Evolutionary conservation across 2,888 invertebrate genomes (phyloP), one percentile per base, ranked within the genome.

Genomic region (Lithosia quadra): DNA sequence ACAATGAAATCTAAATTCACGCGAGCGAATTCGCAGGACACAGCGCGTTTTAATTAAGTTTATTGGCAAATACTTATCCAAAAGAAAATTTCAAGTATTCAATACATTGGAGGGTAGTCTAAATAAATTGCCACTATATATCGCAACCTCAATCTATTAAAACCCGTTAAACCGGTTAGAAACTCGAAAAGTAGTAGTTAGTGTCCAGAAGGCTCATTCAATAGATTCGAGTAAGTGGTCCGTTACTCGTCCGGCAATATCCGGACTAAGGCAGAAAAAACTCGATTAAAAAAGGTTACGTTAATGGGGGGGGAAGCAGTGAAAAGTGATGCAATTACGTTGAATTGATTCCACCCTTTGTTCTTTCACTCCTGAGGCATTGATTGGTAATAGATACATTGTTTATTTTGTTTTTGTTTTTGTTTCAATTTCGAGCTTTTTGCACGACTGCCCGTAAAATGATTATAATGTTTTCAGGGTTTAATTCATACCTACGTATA

Each of bases 241-340:
- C 91, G 91, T 92, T 90, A 90, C 88, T 91, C 86, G 87, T 86
- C 86, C 85, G 85, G 85, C 89, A 91, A 92, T 93, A 93, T 92
- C 92, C 91, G 91, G 90, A 82, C 78, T 85, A 81, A 86, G 84
- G 85, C 88, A 88, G 89, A 87, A 91, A 92, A 82, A 91, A 91
- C 90, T 81, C 84, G 90, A 91, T 92, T 92, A 92, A 92, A 91
- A 87, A 90, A 90, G 90, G 90, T 88, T 89, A 87, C 89, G 87
- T 90, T 93, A 92, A 93, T 91, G 90, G 91, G 82, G 78, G 80
- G 78, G 28, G n/a, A n/a, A 78, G 81, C 85, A 74, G 90, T 90
- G 92, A 92, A 90, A 91, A 91, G 91, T 92, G 92, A 91, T 89
- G 90, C 90, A 91, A 92, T 93, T 93, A 93, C 88, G 65, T 79